Evolutionary conservation across 92 coral and sea anemone species (phyloP).

Genomic region (Phenganax stokvisi): DNA sequence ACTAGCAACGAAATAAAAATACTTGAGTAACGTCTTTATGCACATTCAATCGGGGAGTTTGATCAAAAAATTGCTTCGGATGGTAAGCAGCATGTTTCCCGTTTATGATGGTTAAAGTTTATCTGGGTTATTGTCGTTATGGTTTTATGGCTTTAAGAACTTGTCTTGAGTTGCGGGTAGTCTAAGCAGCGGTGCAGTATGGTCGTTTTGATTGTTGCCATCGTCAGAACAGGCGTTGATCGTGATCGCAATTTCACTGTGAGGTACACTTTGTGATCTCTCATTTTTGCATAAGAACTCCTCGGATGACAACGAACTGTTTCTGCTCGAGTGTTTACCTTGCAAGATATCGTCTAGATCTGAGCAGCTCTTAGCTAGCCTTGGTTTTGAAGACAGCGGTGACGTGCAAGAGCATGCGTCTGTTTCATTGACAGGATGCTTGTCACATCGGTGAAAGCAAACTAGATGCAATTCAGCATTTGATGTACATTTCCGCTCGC

Average conservation of each 20-base stretch:
- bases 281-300: not conserved
- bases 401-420: conserved; percentile 17
- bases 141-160: conserved; percentile 11
- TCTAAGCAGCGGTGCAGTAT: not conserved
- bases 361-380: conserved; percentile 36
- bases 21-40: too few relatives aligned
- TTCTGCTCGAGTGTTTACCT: conserved; percentile 15
- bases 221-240: conserved; percentile 32
- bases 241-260: conserved; percentile 32
- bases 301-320: conserved; percentile 1
- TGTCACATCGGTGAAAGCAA: conserved; percentile 35
- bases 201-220: not conserved
- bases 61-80: conserved; percentile 4
- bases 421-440: not conserved
- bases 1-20: not conserved
- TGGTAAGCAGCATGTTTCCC: not conserved
- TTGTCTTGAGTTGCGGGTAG: conserved; percentile 4
- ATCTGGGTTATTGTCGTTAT: conserved; percentile 1
- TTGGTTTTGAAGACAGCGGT: conserved; percentile 1
- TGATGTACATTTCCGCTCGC: conserved; percentile 28
- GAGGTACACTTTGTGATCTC: not conserved
- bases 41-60: not conserved
- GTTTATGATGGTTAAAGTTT: too few relatives aligned
- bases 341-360: conserved; percentile 31
- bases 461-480: conserved; percentile 33